Evolutionary conservation across 2,797 vertebrate species (phyloP).

Genomic region (Alcedo atthis): DNA sequence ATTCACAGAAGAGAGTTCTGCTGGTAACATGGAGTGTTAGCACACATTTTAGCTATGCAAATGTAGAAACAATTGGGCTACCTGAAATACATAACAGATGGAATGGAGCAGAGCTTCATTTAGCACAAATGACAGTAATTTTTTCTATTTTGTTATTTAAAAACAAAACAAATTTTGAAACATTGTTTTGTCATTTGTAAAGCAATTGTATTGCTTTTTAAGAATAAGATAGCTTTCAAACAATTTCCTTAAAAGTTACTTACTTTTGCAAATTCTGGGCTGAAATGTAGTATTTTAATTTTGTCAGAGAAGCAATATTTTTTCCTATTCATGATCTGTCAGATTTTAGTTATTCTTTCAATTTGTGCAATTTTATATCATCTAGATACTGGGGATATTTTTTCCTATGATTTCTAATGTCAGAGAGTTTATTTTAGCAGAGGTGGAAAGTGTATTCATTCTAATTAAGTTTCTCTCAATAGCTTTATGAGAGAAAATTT

Average conservation of each 20-base stretch:
- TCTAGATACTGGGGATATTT: neutral
- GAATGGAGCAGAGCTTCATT: neutral
- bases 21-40: neutral
- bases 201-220: neutral
- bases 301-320: neutral
- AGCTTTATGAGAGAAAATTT: neutral
- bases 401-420: neutral
- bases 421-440: neutral
- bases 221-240: neutral
- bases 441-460: neutral
- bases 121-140: neutral
- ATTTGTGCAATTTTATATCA: fast-evolving
- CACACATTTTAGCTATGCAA: neutral
- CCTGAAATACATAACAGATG: neutral
- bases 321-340: neutral
- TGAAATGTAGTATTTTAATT: neutral
- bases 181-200: neutral
- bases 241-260: neutral
- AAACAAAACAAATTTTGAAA: neutral
- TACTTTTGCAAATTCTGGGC: neutral
- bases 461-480: neutral
- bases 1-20: neutral
- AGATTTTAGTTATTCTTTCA: neutral
- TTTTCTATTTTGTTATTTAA: neutral
- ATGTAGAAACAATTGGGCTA: neutral